A percentile compares a stretch with the other conserved stretches of the same genome.
phyloP scores from a whole-genome alignment of 2,888 invertebrate genomes.

The Cantharis rustica region DNA sequence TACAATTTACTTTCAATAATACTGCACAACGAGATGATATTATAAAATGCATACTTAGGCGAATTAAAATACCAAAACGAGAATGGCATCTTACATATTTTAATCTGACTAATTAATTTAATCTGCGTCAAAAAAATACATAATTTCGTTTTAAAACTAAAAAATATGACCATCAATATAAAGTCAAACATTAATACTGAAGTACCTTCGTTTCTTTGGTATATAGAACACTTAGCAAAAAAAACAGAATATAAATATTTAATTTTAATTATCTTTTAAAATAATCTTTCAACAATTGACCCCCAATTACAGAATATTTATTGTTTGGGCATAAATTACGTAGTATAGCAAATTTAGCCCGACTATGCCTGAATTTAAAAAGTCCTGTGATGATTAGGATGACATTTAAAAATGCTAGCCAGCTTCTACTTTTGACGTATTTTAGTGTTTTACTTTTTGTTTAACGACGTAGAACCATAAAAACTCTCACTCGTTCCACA shows the following conservation, averaged over 20 bases:
- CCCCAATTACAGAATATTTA: neutral
- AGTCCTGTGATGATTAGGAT: no score
- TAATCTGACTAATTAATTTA: neutral
- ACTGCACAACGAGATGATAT: neutral
- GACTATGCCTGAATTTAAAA: neutral
- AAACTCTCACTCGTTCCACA: neutral
- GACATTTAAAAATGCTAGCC: no score
- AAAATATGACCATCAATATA: no score
- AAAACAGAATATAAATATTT: no score
- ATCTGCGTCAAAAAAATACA: neutral
- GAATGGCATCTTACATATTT: neutral
- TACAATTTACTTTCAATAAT: conserved; percentile 24
- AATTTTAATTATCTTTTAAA: neutral
- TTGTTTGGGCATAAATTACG: neutral
- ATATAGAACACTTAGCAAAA: no score
- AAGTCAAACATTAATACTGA: neutral
- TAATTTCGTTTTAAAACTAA: neutral
- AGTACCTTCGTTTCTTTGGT: no score
- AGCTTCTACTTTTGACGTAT: no score
- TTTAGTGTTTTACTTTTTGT: no score
- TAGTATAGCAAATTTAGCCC: neutral
- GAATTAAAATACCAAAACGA: neutral
- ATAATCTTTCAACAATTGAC: neutral
- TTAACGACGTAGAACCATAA: neutral
- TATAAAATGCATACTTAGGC: neutral